Evolutionary conservation across 1,140 invertebrate species (phyloP), one percentile per base, ranked within the genome.

Genomic region (Ceratina australensis): DNA sequence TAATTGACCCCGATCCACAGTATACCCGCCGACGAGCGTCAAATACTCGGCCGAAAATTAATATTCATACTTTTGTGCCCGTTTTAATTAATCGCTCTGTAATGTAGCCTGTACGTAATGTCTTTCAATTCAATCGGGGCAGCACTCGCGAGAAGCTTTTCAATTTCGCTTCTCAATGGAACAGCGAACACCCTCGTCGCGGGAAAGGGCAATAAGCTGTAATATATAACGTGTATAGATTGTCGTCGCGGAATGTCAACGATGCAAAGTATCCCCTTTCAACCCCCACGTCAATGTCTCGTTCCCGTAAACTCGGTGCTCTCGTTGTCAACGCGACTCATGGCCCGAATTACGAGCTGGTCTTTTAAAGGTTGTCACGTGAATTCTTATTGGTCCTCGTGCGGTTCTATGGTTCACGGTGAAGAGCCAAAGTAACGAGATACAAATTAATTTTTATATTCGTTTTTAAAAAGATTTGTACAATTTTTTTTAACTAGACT

Each of bases 241-340:
- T 72, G 66, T 60, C 71, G 67, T 64, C 57, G 81, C 54, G 79
- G 86, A 87, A 87, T 87, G 86, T 87, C 86, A 87, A 63, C 83
- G 77, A 73, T 57, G 78, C 65, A 79, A 82, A 86, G 65, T 79
- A 72, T 79, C 75, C 26, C 52, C 50, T 63, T 56, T 61, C 71
- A 47, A 52, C 54, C 74, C 66, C 52, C 42, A 20, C 54, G 26
- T 79, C 28, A 18, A 16, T 33, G 56, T 66, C 66, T 57, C 80
- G 18, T 42, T 42, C 33, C 10, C 33, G 60, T 72, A 65, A 83
- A 63, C 57, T 52, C 66, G 63, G 56, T 75, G 57, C 42, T 42
- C 33, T 57, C 63, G 74, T 65, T 78, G 64, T 69, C 82, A 59
- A 12, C 59, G 81, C 66, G 22, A 47, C 22, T 18, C 52, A 26